Base-by-base conservation (phyloP, 2,113 vertebrate species). In the Rhinolophus sinicus region DNA sequence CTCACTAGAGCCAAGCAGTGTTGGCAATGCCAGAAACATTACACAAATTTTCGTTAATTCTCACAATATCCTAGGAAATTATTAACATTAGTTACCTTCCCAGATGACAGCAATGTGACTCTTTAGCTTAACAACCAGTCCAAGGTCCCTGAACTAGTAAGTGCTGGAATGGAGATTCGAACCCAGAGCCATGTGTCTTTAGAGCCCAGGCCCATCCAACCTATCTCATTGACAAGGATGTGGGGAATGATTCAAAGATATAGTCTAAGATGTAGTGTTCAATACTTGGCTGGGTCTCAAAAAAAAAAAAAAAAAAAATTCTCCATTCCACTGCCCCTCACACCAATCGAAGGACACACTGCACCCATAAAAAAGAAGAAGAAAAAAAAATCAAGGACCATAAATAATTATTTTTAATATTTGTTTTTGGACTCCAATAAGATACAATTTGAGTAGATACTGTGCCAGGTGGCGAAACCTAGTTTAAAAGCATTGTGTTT, bases 401-500 rank as follows among this genome's bases (percentile, higher is more conserved):
- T 56, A 96, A 60, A 18, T 47, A 60, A 76, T 94, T 69, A 90
- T 70, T 56, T 73, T 50, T 54, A 70, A 44, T 60, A 82, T 5
- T 87, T 75, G 21, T 28, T 35, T 2, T 33, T 47, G 14, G 13
- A 78, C 15, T 88, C 5, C 5, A 54, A 1, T 65, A n/a, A 28
- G 33, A 38, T 26, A 69, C 7, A 60, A 89, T 60, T 77, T 88
- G 15, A 86, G 19, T 40, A 69, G 81, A 67, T 44, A 86, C n/a
- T 28, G 8, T 28, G 30, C 50, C 5, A 87, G 38, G 33, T 6
- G 40, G 56, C 82, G 69, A 91, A 84, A 65, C 12, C 19, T 96
- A 60, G 8, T 88, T 82, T 88, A 62, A 96, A 94, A 38, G 15
- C 14, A 91, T 94, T 82, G 77, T 93, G n/a, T 70, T 95, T 73